Conservation (phyloP, 2,797 vertebrate species). For the Coregonus sp. region DNA sequence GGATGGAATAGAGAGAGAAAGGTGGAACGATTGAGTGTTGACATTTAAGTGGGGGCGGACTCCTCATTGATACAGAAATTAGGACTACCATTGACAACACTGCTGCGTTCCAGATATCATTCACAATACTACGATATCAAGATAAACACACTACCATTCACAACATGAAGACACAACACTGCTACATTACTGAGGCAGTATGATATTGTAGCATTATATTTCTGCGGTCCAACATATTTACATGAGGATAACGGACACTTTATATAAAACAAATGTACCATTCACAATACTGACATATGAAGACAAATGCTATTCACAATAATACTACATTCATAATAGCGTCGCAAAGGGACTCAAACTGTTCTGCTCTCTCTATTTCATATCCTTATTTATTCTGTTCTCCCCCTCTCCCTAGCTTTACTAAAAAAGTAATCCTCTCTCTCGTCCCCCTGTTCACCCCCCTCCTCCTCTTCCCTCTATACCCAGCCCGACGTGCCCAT, state of each 20-base stretch:
- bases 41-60: neutral
- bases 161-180: neutral
- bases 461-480: slow-evolving; percentile 16
- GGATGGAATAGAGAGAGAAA: neutral
- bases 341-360: too few relatives aligned
- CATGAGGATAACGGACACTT: neutral
- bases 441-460: slow-evolving; percentile 10
- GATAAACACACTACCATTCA: neutral
- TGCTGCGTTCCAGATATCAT: too few relatives aligned
- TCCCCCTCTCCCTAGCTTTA: neutral
- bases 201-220: neutral
- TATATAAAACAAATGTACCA: neutral
- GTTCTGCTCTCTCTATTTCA: neutral
- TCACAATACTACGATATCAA: neutral
- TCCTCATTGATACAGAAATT: neutral
- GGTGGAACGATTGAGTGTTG: neutral
- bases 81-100: neutral
- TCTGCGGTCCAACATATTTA: neutral
- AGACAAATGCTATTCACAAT: neutral
- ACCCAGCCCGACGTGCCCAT: slow-evolving; percentile 51
- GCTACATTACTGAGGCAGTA: neutral
- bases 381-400: neutral
- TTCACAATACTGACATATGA: neutral
- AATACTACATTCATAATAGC: neutral
- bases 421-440: neutral